Conservation (phyloP, 2,797 vertebrate genomes). For the Decapterus maruadsi region DNA sequence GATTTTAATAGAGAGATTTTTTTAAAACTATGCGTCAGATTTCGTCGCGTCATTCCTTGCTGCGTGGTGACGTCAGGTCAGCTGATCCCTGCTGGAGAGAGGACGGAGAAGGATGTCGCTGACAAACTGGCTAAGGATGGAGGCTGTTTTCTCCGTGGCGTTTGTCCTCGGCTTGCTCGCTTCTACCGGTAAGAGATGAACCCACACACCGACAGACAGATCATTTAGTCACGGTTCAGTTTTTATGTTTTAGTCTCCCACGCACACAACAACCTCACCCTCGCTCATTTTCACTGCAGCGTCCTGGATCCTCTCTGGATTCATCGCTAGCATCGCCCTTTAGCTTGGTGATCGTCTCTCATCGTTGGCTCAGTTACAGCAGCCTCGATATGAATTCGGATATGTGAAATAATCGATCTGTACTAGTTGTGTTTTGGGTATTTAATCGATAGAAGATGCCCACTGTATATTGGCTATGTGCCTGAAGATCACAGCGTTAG, state of each 20-base stretch:
- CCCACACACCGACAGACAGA: background rate
- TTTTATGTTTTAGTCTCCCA: accelerated
- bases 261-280: no score
- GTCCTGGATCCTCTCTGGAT: background rate
- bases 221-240: no score
- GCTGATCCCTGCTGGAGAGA: conserved; percentile 62
- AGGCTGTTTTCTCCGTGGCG: conserved; percentile 48
- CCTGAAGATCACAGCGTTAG: background rate
- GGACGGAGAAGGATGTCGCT: conserved; percentile 68
- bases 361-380: accelerated
- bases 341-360: background rate
- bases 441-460: accelerated
- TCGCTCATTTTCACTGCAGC: background rate
- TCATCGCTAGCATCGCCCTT: conserved; percentile 34
- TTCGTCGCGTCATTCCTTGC: conserved; percentile 26
- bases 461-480: background rate
- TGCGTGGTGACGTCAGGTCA: conserved; percentile 65
- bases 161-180: conserved; percentile 44
- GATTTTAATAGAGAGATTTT: no score
- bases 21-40: background rate
- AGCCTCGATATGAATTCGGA: accelerated
- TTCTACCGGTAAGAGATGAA: conserved; percentile 62
- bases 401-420: accelerated
- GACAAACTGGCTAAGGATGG: conserved; percentile 65
- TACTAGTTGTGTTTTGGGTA: accelerated